Conservation (phyloP, 2,888 invertebrate genomes). For the Malachius bipustulatus region DNA sequence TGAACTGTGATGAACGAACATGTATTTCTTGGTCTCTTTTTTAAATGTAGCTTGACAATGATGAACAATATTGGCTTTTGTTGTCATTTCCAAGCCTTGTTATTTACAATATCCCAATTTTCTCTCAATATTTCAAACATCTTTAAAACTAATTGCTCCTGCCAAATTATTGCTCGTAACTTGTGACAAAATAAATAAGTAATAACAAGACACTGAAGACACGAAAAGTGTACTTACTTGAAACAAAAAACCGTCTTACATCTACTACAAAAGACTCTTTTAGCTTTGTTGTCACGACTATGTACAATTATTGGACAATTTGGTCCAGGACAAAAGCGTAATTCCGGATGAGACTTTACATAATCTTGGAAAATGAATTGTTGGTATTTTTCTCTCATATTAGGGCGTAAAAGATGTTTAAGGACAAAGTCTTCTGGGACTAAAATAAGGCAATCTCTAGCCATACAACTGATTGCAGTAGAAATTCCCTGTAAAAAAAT, state of each 20-base stretch:
- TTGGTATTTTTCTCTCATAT: slow-evolving; percentile 83
- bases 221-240: slow-evolving; percentile 31
- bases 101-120: no score
- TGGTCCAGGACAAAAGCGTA: slow-evolving; percentile 90
- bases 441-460: slow-evolving; percentile 81
- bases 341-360: slow-evolving; percentile 83
- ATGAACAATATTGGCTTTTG: no score
- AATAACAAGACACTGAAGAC: no score
- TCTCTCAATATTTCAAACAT: no score
- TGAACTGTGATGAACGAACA: no score
- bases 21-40: no score
- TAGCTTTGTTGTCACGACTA: slow-evolving; percentile 69
- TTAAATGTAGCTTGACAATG: no score
- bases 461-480: slow-evolving; percentile 94
- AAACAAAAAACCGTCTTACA: slow-evolving; percentile 89
- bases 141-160: no score
- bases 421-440: slow-evolving; percentile 96
- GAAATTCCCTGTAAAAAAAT: slow-evolving; percentile 45
- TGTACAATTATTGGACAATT: slow-evolving; percentile 87
- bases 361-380: slow-evolving; percentile 93
- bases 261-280: slow-evolving; percentile 75
- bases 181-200: no score
- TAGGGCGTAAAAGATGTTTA: slow-evolving; percentile 68
- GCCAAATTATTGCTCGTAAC: no score
- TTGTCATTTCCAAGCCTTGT: no score